Evolutionary conservation across 2,797 vertebrate genomes (phyloP), one percentile per base, ranked within the genome.

Genomic region (Propithecus deckenii): DNA sequence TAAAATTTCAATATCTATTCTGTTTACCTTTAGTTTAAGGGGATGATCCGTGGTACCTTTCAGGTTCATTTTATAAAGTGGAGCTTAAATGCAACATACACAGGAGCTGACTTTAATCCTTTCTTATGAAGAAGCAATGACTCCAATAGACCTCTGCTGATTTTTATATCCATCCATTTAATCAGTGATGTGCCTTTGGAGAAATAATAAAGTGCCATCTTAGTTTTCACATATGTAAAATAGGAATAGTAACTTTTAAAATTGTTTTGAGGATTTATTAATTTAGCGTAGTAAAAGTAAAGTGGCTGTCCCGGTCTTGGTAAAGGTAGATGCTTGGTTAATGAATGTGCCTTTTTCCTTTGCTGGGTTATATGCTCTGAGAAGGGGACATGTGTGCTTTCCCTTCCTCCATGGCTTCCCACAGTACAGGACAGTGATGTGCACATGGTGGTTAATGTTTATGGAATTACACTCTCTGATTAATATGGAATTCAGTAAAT

Each of bases 401-500:
- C 35, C 89, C 2, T 89, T 38, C 32, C 79, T 81, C 30, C 85
- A 23, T 72, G 76, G n/a, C 89, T 93, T 88, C 35, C 65, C 32
- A 57, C 2, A 61, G 43, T 43, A 81, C 10, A 74, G 75, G 32
- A 46, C 32, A 67, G 28, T 41, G 43, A 35, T 55, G 83, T 93
- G 17, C 61, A 72, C n/a, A 57, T 50, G 59, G 67, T 43, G 67
- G 11, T 75, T 94, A 81, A 50, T 94, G 50, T 85, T 95, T 89
- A 86, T 17, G 46, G 65, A 95, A 63, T 71, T 67, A 69, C 71
- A 32, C 4, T 69, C 30, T 80, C 71, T 67, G 46, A 43, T 95
- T 90, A 65, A 91, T 81, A 43, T 71, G 87, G 28, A 95, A 87
- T 69, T 94, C 23, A 59, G 18, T 35, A 55, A 89, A 52, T 67